These are phyloP conservation scores for Spongia lamella DNA, from an alignment of 37 sponge, comb jelly and placozoan species.

Conservation along the genomic window DNA sequence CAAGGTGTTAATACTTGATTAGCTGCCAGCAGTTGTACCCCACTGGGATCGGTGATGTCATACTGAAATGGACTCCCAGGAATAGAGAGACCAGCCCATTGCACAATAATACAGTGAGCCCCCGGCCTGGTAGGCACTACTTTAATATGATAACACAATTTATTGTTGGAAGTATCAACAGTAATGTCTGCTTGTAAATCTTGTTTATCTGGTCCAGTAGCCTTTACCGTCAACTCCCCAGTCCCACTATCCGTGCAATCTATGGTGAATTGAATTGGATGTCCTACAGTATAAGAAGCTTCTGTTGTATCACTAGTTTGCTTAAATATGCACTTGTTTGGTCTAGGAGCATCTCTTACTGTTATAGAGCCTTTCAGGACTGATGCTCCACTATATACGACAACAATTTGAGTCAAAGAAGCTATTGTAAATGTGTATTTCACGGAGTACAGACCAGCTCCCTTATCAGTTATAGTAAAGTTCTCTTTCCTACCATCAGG, in stretches of 20 bases:
- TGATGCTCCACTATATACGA: too few species aligned
- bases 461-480: too few species aligned
- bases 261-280: conserved; percentile 19
- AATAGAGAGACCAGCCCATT: conserved; percentile 42
- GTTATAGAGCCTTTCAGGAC: too few species aligned
- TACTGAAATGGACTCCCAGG: conserved; percentile 76
- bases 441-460: too few species aligned
- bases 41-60: conserved; percentile 59
- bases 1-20: too few species aligned
- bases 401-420: too few species aligned
- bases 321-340: too few species aligned
- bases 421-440: too few species aligned
- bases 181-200: conserved; percentile 30
- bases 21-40: too few species aligned
- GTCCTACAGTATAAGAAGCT: conserved; percentile 19
- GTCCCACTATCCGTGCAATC: conserved; percentile 72
- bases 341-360: too few species aligned
- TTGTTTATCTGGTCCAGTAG: conserved; percentile 52
- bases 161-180: conserved; percentile 39
- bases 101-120: conserved; percentile 39
- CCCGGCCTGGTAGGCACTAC: conserved; percentile 58
- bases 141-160: conserved; percentile 37
- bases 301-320: not conserved
- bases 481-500: too few species aligned
- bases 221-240: conserved; percentile 47